A percentile compares a stretch with the other conserved stretches of the same genome.
Conservation (phyloP, 2,888 invertebrate species). For the Osmoderma eremita region DNA sequence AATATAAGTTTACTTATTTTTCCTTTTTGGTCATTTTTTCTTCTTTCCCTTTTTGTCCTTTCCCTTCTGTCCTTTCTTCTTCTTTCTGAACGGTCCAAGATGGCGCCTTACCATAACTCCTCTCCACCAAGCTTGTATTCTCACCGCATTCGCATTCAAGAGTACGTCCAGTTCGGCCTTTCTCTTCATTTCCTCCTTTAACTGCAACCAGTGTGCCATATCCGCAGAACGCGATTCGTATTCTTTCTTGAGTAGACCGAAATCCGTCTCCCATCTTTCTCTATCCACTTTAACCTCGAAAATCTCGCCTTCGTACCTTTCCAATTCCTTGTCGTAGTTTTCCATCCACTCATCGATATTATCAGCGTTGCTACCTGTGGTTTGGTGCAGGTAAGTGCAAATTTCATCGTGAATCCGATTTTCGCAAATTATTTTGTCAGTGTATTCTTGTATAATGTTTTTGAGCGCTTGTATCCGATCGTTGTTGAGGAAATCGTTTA, state of each 20-base stretch:
- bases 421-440: slow-evolving; percentile 58
- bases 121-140: slow-evolving; percentile 80
- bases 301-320: slow-evolving; percentile 58
- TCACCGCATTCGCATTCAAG: slow-evolving; percentile 65
- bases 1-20: too few species aligned
- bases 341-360: slow-evolving; percentile 59
- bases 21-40: not conserved
- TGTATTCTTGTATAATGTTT: slow-evolving; percentile 52
- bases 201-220: slow-evolving; percentile 62
- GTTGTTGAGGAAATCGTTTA: slow-evolving; percentile 53
- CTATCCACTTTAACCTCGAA: slow-evolving; percentile 58
- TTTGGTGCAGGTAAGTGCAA: slow-evolving; percentile 53
- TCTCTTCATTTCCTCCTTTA: slow-evolving; percentile 60
- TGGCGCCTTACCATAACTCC: slow-evolving; percentile 78
- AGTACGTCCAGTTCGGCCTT: slow-evolving; percentile 59
- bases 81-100: slow-evolving; percentile 70
- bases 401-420: slow-evolving; percentile 58
- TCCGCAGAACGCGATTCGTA: slow-evolving; percentile 60
- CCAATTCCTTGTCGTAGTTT: slow-evolving; percentile 59
- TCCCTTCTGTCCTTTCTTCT: slow-evolving; percentile 60
- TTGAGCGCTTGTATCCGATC: slow-evolving; percentile 53
- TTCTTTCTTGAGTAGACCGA: slow-evolving; percentile 57
- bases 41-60: slow-evolving; percentile 44
- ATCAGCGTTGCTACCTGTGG: slow-evolving; percentile 42
- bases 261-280: slow-evolving; percentile 56